A percentile compares a stretch with the other conserved stretches of the same genome.
These are phyloP conservation scores for Callimorpha dominula DNA, from an alignment of 2,888 invertebrate species.

Conservation along the genomic window DNA sequence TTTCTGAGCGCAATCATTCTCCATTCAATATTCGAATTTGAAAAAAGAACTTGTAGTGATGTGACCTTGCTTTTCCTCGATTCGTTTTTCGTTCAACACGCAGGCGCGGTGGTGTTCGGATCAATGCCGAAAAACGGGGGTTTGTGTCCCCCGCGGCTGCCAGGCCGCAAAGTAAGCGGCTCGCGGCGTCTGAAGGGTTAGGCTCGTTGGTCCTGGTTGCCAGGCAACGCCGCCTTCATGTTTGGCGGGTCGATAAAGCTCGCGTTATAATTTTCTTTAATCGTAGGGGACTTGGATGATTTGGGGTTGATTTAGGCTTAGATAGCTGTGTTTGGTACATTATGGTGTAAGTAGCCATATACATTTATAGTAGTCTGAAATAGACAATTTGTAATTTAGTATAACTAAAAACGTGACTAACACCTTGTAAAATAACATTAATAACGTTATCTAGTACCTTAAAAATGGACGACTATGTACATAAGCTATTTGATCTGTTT, in stretches of 20 bases:
- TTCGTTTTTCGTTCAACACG: slow-evolving; percentile 84
- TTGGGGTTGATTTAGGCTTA: slow-evolving; percentile 54
- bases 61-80: slow-evolving; percentile 83
- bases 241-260: slow-evolving; percentile 75
- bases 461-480: background rate
- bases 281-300: slow-evolving; percentile 58
- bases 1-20: slow-evolving; percentile 76
- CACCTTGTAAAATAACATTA: background rate
- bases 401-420: background rate
- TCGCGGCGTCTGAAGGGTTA: slow-evolving; percentile 84
- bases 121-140: slow-evolving; percentile 86
- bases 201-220: slow-evolving; percentile 74
- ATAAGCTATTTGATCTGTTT: no score
- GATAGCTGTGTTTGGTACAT: slow-evolving; percentile 56
- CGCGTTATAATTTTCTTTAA: slow-evolving; percentile 82
- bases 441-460: background rate
- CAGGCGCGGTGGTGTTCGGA: slow-evolving; percentile 81
- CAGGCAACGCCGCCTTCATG: slow-evolving; percentile 78
- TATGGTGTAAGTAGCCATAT: slow-evolving; percentile 18
- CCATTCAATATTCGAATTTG: slow-evolving; percentile 84
- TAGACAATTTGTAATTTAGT: background rate
- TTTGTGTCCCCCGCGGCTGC: slow-evolving; percentile 67
- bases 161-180: slow-evolving; percentile 80
- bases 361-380: background rate
- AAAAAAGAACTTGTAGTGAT: slow-evolving; percentile 84